These are phyloP conservation scores for Hemistola chrysoprasaria DNA, from an alignment of 2,888 invertebrate species.

Conservation along the genomic window DNA sequence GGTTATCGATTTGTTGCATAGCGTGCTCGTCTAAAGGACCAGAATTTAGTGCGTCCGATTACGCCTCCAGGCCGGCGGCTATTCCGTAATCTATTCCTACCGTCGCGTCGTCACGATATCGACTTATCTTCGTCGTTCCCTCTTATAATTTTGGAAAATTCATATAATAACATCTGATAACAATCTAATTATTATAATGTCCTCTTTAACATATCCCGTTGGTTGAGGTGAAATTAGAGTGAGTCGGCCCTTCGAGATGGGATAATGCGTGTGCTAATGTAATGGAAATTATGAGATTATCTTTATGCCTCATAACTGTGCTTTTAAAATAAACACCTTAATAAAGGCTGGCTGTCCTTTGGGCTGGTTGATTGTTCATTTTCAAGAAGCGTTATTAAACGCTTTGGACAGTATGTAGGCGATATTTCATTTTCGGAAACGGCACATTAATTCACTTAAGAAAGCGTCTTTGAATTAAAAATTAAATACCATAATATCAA, in stretches of 20 bases:
- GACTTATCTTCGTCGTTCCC: conserved; percentile 70
- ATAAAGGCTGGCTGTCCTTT: conserved; percentile 23
- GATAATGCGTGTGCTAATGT: conserved; percentile 73
- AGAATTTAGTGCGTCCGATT: conserved; percentile 71
- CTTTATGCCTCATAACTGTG: conserved; percentile 67
- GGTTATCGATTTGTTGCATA: conserved; percentile 77
- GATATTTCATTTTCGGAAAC: too few relatives aligned
- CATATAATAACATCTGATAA: conserved; percentile 80
- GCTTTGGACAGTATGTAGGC: too few relatives aligned
- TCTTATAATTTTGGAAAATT: conserved; percentile 79
- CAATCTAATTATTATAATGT: conserved; percentile 81
- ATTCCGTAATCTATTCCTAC: conserved; percentile 74
- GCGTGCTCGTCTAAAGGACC: conserved; percentile 75
- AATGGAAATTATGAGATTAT: conserved; percentile 74
- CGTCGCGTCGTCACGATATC: conserved; percentile 74
- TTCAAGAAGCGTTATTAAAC: background rate
- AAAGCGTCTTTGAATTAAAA: too few relatives aligned
- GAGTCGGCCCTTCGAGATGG: conserved; percentile 58
- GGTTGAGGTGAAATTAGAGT: conserved; percentile 66
- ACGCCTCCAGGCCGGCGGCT: conserved; percentile 59
- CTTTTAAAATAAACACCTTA: conserved; percentile 72
- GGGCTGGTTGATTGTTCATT: conserved; percentile 12
- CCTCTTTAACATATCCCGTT: conserved; percentile 80
- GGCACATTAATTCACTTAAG: too few relatives aligned
- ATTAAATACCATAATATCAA: too few relatives aligned